These are phyloP conservation scores for Prosapia bicincta DNA, from an alignment of 2,888 invertebrate species.

Conservation along the genomic window DNA sequence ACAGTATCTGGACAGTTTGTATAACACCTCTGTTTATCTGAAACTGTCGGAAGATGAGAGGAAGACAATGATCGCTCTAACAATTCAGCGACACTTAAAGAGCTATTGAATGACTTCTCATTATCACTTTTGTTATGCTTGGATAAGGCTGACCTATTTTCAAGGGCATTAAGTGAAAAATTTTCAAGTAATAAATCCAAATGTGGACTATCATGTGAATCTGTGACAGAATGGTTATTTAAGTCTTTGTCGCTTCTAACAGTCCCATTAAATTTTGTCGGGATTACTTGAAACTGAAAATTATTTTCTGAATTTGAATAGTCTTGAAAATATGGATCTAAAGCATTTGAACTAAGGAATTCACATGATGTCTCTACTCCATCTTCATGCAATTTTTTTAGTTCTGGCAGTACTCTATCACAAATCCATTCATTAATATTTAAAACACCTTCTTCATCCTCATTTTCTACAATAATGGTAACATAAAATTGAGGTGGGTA, in stretches of 20 bases:
- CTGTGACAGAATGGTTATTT: not conserved
- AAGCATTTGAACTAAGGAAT: slow-evolving; percentile 10
- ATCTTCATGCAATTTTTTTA: not conserved
- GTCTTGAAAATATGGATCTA: slow-evolving; percentile 7
- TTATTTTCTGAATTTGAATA: not conserved
- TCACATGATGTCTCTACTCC: slow-evolving; percentile 7
- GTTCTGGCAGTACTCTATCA: slow-evolving; percentile 13
- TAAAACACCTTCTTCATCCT: slow-evolving; percentile 7
- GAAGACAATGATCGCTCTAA: no score
- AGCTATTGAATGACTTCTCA: not conserved
- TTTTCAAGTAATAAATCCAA: not conserved
- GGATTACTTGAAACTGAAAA: no score
- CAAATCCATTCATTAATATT: slow-evolving; percentile 9
- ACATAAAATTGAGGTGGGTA: slow-evolving; percentile 10
- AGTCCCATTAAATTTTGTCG: no score
- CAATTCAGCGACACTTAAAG: not conserved
- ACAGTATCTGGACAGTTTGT: no score
- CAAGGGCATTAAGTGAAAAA: not conserved
- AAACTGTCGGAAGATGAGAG: no score
- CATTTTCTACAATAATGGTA: not conserved
- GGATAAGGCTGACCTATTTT: not conserved
- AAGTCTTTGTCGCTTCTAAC: no score
- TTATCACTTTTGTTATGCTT: not conserved
- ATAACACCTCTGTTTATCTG: not conserved
- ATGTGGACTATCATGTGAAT: not conserved